phyloP scores from a whole-genome alignment of 2,888 invertebrate species.

The Stramonita haemastoma region DNA sequence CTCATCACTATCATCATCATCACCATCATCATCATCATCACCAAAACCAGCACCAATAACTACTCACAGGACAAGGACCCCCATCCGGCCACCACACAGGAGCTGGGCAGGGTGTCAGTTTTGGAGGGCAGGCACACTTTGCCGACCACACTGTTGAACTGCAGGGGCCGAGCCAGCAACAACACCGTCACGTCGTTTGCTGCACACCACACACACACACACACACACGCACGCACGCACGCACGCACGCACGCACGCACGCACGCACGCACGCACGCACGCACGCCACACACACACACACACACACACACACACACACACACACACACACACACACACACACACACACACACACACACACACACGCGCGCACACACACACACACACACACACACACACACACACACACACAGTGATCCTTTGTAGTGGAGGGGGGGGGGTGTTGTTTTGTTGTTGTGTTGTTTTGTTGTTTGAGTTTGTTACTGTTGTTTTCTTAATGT shows the following conservation, averaged over 20 bases:
- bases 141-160: not conserved
- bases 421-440: no score
- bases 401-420: not conserved
- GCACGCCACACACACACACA: conserved; percentile 1
- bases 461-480: not conserved
- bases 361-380: not conserved
- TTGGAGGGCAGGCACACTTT: not conserved
- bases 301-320: conserved; percentile 3
- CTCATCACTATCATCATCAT: no score
- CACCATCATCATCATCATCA: no score
- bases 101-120: not conserved
- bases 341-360: not conserved
- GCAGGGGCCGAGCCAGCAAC: not conserved
- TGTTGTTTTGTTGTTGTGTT: not conserved
- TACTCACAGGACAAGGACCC: conserved; percentile 6
- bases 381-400: conserved; percentile 3
- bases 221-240: not conserved
- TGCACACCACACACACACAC: conserved; percentile 8
- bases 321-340: conserved; percentile 10
- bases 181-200: conserved; percentile 7
- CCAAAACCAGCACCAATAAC: no score
- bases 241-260: not conserved
- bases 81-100: not conserved
- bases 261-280: not conserved
- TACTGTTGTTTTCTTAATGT: not conserved